Evolutionary conservation across 2,888 invertebrate genomes (phyloP).

Genomic region (Cistogaster globosa): DNA sequence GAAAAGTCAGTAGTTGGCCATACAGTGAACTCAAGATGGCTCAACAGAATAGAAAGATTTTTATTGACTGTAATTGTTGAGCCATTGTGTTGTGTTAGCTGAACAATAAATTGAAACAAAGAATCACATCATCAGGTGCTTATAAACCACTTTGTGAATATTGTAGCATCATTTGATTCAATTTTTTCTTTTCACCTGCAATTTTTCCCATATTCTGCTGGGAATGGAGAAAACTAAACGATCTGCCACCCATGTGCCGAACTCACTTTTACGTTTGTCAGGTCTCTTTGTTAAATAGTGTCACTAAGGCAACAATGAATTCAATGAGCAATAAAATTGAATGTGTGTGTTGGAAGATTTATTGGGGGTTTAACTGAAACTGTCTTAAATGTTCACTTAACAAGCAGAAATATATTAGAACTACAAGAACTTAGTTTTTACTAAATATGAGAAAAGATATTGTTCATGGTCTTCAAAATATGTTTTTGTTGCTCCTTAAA

Average conservation of each 20-base stretch:
- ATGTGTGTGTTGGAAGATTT: neutral
- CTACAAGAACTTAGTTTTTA: too few species aligned
- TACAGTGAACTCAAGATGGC: conserved; percentile 62
- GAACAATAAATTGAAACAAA: conserved; percentile 59
- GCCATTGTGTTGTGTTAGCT: conserved; percentile 40
- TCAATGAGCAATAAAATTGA: conserved; percentile 33
- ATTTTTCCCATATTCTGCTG: conserved; percentile 57
- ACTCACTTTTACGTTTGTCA: conserved; percentile 27
- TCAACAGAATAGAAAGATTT: conserved; percentile 55
- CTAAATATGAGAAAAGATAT: too few species aligned
- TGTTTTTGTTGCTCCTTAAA: too few species aligned
- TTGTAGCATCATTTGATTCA: conserved; percentile 53
- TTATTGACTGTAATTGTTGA: conserved; percentile 35
- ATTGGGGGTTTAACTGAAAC: neutral
- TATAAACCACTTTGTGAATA: conserved; percentile 60
- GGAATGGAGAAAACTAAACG: too few species aligned
- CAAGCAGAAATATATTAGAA: neutral
- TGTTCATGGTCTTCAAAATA: too few species aligned
- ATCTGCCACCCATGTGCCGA: conserved; percentile 58
- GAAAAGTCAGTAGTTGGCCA: conserved; percentile 65
- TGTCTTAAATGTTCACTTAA: neutral
- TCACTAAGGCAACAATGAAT: conserved; percentile 25
- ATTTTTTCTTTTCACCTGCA: conserved; percentile 58
- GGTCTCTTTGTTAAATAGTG: neutral
- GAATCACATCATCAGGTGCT: conserved; percentile 69